A percentile compares a stretch with the other conserved stretches of the same genome.
phyloP scores from a whole-genome alignment of 2,113 vertebrate genomes.

The Lutjanus erythropterus region DNA sequence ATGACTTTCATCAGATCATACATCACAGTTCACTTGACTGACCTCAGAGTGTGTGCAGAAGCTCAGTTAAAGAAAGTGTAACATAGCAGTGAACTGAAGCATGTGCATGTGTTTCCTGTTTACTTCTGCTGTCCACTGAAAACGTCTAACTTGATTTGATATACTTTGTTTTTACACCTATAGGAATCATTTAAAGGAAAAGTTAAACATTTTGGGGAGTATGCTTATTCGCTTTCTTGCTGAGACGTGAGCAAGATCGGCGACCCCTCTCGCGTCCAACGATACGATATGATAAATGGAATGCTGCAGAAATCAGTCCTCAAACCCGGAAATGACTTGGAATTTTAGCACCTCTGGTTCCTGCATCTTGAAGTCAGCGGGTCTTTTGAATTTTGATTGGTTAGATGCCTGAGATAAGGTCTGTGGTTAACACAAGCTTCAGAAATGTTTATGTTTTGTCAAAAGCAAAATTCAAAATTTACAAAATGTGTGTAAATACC shows the following conservation, averaged over 20 bases:
- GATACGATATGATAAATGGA: neutral
- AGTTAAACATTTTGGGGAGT: neutral
- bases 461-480: no score
- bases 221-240: neutral
- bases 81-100: neutral
- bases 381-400: no score
- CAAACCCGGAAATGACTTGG: no score
- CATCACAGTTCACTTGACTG: conserved; percentile 42
- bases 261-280: neutral
- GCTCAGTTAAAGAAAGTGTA: neutral
- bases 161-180: neutral
- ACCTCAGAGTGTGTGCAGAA: conserved; percentile 22
- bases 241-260: no score
- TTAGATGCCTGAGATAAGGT: no score
- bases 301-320: no score
- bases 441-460: no score
- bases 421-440: no score
- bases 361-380: no score
- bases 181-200: neutral
- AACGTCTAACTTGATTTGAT: neutral
- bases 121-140: neutral
- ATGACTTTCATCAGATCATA: conserved; percentile 29
- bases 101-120: neutral
- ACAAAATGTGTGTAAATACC: no score
- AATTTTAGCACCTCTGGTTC: no score